These are phyloP conservation scores for Cinclus mexicanus DNA, from an alignment of 2,113 vertebrate species.

Conservation along the genomic window DNA sequence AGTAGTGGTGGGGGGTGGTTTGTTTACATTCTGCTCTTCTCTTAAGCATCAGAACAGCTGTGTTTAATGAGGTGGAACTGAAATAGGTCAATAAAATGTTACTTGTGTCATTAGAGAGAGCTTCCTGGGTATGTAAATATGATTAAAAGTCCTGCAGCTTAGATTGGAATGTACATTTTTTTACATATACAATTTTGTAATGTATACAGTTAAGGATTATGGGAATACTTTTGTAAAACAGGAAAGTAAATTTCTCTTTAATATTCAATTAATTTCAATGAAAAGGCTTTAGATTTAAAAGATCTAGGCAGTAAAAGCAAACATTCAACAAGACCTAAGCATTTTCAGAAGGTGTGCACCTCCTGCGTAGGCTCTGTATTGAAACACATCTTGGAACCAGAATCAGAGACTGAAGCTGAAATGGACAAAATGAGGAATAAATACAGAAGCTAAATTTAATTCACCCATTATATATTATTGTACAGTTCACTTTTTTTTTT, in stretches of 20 bases:
- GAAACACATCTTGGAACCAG: background rate
- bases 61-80: conserved; percentile 8
- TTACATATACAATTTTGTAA: too few relatives aligned
- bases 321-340: background rate
- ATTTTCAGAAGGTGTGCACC: background rate
- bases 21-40: background rate
- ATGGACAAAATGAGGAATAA: background rate
- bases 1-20: too few relatives aligned
- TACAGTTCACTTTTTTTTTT: background rate
- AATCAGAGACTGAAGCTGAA: background rate
- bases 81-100: conserved; percentile 39
- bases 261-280: background rate
- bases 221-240: background rate
- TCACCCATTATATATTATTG: background rate
- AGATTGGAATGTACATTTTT: background rate
- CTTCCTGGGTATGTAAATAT: background rate
- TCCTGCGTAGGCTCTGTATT: background rate
- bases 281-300: background rate
- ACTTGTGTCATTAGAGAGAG: background rate
- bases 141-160: background rate
- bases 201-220: background rate
- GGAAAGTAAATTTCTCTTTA: background rate
- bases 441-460: background rate
- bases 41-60: background rate
- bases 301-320: background rate